Evolutionary conservation across 2,888 invertebrate species (phyloP), one percentile per base, ranked within the genome.

Genomic region (Cephus pulcher): DNA sequence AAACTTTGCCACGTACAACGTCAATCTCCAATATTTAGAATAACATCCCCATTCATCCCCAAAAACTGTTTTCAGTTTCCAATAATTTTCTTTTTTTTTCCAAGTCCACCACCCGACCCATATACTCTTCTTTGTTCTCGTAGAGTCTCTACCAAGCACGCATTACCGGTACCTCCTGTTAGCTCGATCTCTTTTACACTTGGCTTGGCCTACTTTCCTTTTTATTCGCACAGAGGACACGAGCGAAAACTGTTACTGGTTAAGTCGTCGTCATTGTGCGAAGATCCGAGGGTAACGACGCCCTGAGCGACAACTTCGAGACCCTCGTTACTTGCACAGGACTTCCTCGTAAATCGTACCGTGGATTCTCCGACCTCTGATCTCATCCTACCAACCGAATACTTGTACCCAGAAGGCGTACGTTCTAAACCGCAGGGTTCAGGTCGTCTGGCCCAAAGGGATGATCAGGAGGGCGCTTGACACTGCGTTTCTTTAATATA

Each of bases 1-100:
- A 80, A 80, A 81, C 74, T 33, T 73, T 56, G 11, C 33, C 76
- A 34, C 56, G 56, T 56, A 23, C 9, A 23, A 23, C 56, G 23
- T 56, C 2, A 23, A 56, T 23, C 2, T 56, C 9, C 56, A 2
- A 9, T 56, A 56, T 23, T 23, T 2, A 56, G 15, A 56, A 23
- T 56, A 23, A 23, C 56, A 56, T 0, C 1, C 56, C 23, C 23
- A 9, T 56, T 56, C 23, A 56, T 23, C 3, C 9, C 23, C 23
- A 56, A 56, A 56, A 9, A 56, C 6, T 23, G 23, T 23, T 56
- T 56, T 23, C 23, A 40, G 40, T 40, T 40, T 40, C 2, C 40
- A 40, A 23, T 40, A 6, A 0, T 23, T 15, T 37, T 40, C 0
- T 4, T 40, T 56, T 56, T 56, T 15, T 9, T 40, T 40, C 1